Evolutionary conservation across 2,113 vertebrate genomes (phyloP).

Genomic region (Dicerorhinus sumatrensis): DNA sequence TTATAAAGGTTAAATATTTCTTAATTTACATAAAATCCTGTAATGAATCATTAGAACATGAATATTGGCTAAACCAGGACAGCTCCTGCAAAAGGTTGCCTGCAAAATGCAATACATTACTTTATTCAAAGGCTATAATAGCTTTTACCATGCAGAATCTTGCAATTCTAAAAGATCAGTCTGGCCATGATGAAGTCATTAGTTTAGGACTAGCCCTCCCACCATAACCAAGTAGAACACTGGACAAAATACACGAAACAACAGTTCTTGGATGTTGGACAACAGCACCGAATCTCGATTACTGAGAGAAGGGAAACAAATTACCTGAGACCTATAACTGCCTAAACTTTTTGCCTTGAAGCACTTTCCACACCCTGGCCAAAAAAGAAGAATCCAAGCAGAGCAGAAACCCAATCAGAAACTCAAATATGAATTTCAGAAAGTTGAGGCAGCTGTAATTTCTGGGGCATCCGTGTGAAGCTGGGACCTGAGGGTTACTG

Average conservation of each 20-base stretch:
- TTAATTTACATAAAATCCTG: constrained; percentile 30
- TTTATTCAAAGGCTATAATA: neutral
- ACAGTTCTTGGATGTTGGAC: neutral
- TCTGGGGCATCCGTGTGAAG: neutral
- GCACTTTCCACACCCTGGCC: neutral
- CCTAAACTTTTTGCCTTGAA: neutral
- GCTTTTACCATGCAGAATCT: neutral
- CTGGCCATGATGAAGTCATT: neutral
- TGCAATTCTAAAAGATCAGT: neutral
- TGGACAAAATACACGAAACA: constrained; percentile 4
- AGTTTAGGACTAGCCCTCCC: neutral
- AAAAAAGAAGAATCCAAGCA: neutral
- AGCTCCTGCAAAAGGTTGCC: neutral
- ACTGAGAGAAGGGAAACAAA: constrained; percentile 7
- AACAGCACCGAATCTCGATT: neutral
- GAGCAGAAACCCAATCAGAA: neutral
- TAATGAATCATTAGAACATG: neutral
- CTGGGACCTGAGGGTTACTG: too few species aligned
- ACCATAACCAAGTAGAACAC: neutral
- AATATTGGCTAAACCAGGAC: neutral
- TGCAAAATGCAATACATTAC: neutral
- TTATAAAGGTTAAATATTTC: neutral
- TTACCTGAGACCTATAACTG: neutral
- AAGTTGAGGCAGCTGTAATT: neutral
- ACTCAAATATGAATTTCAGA: neutral